Percentiles rank a stretch among this genome's conserved stretches.
Evolutionary conservation across 1,140 invertebrate genomes (phyloP).

Genomic region (Aphaenogaster ashmeadi): DNA sequence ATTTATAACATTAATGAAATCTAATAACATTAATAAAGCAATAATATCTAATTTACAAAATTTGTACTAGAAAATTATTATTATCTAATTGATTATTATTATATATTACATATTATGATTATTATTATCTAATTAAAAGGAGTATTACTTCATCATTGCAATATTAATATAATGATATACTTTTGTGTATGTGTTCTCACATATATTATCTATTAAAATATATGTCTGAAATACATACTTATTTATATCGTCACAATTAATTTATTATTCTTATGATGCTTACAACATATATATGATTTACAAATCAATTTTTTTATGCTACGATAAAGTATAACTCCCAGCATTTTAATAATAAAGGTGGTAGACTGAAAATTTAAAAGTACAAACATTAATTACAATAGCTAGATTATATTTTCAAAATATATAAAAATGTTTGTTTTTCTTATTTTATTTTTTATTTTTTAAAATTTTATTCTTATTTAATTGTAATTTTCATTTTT

Average conservation of each 20-base stretch:
- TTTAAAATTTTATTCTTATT: neutral
- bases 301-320: neutral
- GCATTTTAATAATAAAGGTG: neutral
- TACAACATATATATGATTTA: neutral
- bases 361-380: neutral
- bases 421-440: neutral
- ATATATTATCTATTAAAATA: conserved; percentile 26
- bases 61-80: conserved; percentile 23
- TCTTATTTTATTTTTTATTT: neutral
- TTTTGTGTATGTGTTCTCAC: neutral
- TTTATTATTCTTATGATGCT: conserved; percentile 25
- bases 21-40: neutral
- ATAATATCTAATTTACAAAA: conserved; percentile 39
- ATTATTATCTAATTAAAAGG: conserved; percentile 25
- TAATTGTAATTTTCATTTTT: neutral
- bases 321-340: neutral
- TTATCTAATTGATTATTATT: neutral
- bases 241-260: neutral
- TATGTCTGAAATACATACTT: neutral
- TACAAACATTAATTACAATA: neutral
- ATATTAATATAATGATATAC: conserved; percentile 11
- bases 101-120: neutral
- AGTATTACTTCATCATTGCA: neutral
- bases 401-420: neutral
- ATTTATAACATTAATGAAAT: conserved; percentile 11